Percentiles rank a stretch among this genome's conserved stretches.
phyloP scores from a whole-genome alignment of 2,888 invertebrate genomes.

The Loripinus fragilis region DNA sequence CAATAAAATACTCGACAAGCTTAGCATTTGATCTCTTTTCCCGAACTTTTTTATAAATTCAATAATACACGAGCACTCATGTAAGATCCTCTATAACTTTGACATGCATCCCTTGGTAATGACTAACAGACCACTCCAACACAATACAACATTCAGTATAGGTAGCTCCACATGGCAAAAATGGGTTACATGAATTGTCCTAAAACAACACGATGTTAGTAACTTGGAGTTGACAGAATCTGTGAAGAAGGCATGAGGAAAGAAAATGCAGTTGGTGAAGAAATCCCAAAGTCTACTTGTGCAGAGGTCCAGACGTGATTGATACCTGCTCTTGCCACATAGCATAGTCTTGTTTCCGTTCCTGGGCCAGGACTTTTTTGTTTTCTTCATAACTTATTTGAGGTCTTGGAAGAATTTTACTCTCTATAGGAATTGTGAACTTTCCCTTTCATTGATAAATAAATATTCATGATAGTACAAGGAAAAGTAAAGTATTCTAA shows the following conservation, averaged over 20 bases:
- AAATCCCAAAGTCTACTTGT: not conserved
- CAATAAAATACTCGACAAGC: too few relatives aligned
- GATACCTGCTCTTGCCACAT: slow-evolving; percentile 53
- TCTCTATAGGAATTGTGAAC: slow-evolving; percentile 29
- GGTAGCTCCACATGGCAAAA: too few relatives aligned
- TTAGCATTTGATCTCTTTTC: too few relatives aligned
- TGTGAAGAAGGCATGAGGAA: not conserved
- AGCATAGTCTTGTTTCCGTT: slow-evolving; percentile 51
- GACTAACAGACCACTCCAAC: too few relatives aligned
- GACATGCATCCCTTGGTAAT: too few relatives aligned
- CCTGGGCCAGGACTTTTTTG: slow-evolving; percentile 46
- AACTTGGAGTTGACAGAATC: not conserved
- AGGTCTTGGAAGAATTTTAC: slow-evolving; percentile 36
- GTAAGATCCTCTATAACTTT: too few relatives aligned
- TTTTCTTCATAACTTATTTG: slow-evolving; percentile 54
- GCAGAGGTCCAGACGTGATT: not conserved
- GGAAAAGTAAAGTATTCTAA: too few relatives aligned
- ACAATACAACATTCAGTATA: too few relatives aligned
- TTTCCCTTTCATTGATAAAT: slow-evolving; percentile 44
- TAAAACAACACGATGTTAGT: not conserved
- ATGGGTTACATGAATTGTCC: too few relatives aligned
- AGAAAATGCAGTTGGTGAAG: not conserved
- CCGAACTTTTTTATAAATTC: too few relatives aligned
- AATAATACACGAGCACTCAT: too few relatives aligned
- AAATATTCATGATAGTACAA: too few relatives aligned